These are phyloP conservation scores for Odontothrips loti DNA, from an alignment of 2,888 invertebrate genomes.

Conservation along the genomic window DNA sequence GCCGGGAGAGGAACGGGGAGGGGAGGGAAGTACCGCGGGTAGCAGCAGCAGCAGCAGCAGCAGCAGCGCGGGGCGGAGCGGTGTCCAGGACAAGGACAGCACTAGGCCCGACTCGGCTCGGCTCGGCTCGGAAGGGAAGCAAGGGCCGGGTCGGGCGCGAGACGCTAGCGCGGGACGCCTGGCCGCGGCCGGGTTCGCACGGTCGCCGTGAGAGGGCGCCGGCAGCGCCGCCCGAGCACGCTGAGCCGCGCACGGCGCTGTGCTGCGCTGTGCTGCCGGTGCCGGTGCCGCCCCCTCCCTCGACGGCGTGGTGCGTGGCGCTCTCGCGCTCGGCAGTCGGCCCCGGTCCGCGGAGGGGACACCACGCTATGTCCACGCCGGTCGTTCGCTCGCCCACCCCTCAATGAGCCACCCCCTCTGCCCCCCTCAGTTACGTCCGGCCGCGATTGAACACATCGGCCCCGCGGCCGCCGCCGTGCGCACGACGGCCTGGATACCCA, in stretches of 20 bases:
- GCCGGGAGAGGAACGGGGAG: not conserved
- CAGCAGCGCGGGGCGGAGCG: too few species aligned
- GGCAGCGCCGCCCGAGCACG: not conserved
- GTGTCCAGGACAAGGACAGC: too few species aligned
- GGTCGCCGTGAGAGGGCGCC: slow-evolving; percentile 7
- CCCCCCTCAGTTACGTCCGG: not conserved
- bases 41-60: too few species aligned
- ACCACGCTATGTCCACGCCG: not conserved
- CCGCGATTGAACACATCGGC: not conserved
- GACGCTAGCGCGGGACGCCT: not conserved
- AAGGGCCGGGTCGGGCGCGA: too few species aligned
- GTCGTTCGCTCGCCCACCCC: not conserved
- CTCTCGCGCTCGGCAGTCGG: not conserved
- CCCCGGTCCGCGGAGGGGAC: slow-evolving; percentile 15
- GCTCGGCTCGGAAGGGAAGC: too few species aligned
- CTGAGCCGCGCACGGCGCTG: too few species aligned
- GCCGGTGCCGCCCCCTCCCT: too few species aligned
- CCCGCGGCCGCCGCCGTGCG: not conserved
- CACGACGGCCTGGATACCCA: not conserved
- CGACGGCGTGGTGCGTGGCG: too few species aligned
- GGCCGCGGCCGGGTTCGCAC: not conserved
- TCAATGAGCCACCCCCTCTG: not conserved
- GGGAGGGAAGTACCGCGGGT: not conserved
- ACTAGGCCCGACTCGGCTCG: too few species aligned
- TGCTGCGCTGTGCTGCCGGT: too few species aligned